Conservation (phyloP, 2,888 invertebrate genomes). For the Dolichomitus sp. region DNA sequence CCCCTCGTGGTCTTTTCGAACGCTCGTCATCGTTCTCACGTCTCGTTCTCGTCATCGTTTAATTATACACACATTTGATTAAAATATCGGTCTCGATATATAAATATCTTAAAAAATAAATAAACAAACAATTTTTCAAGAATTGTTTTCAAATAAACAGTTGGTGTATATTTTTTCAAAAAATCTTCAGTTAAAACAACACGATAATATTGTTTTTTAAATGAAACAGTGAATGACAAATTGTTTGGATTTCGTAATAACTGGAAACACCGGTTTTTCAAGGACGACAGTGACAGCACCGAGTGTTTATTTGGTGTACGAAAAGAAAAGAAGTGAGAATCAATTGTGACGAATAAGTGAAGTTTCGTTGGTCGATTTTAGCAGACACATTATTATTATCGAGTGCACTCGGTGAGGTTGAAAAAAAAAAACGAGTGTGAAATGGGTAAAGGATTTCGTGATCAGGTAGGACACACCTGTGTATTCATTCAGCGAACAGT, state of each 20-base stretch:
- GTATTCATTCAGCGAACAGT: background rate
- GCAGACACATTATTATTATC: background rate
- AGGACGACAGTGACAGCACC: background rate
- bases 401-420: background rate
- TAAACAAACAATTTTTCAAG: background rate
- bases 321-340: background rate
- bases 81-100: background rate
- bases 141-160: no score
- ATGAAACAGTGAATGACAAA: background rate
- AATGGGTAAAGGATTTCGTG: background rate
- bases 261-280: background rate
- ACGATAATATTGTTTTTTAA: no score
- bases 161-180: no score
- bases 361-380: background rate
- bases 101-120: background rate
- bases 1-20: slow-evolving; percentile 61
- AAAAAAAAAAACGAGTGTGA: background rate
- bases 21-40: slow-evolving; percentile 49
- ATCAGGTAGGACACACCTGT: background rate
- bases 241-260: background rate
- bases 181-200: no score
- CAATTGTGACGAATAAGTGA: background rate
- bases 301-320: background rate
- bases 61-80: background rate
- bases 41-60: slow-evolving; percentile 19